Conservation (phyloP, 2,797 vertebrate genomes). For the Sternarchorhynchus goeldii region DNA sequence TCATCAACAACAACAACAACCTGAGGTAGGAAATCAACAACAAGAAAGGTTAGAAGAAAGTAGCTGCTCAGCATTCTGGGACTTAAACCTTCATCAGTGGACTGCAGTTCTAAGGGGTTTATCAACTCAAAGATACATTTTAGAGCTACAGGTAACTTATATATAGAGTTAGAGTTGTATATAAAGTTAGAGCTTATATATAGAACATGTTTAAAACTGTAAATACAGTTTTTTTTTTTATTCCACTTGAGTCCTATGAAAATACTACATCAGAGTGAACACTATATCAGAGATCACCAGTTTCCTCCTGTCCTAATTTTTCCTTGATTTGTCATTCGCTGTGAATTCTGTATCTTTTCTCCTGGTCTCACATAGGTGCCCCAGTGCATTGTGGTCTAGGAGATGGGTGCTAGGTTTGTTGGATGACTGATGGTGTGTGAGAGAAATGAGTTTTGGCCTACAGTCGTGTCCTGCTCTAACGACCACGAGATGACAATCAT, state of each 20-base stretch:
- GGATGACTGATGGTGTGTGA: background rate
- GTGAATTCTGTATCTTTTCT: no score
- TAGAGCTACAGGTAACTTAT: no score
- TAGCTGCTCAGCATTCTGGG: no score
- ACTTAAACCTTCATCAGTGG: no score
- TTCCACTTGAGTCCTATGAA: background rate
- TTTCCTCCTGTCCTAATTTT: background rate
- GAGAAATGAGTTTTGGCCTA: constrained; percentile 8
- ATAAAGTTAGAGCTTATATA: no score
- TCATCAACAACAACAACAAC: background rate
- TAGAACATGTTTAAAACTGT: no score
- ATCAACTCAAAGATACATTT: no score
- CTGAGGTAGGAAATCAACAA: background rate
- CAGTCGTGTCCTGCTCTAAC: constrained; percentile 15
- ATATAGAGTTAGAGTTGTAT: no score
- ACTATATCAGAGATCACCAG: background rate
- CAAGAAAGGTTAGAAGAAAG: no score
- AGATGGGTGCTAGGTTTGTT: background rate
- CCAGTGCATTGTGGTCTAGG: background rate
- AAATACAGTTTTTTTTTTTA: background rate
- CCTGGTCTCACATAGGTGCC: background rate
- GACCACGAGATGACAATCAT: constrained; percentile 6
- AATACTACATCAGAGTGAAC: background rate
- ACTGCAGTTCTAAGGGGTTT: no score
- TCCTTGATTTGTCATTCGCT: background rate